Evolutionary conservation across 2,797 vertebrate species (phyloP).

Genomic region (Todus mexicanus): DNA sequence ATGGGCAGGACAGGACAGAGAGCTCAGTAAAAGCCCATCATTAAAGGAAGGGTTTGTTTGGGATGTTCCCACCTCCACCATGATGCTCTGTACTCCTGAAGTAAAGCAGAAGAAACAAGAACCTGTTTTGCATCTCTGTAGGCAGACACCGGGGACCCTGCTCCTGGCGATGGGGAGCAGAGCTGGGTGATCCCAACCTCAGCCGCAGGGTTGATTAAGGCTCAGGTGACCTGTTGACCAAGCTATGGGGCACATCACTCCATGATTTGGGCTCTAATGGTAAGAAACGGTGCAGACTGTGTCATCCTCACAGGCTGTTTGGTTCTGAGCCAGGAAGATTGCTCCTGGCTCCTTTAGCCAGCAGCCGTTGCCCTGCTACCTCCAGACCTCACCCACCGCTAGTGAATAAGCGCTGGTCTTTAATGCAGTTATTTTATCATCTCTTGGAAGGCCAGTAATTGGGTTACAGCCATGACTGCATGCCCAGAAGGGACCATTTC

Average conservation of each 20-base stretch:
- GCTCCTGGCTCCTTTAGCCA: not conserved
- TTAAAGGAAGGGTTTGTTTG: not conserved
- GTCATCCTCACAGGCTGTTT: not conserved
- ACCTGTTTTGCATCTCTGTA: not conserved
- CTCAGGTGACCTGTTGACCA: not conserved
- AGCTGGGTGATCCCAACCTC: not conserved
- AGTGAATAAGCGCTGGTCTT: not conserved
- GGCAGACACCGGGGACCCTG: not conserved
- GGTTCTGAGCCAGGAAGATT: not conserved
- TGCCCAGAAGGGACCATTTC: conserved; percentile 7
- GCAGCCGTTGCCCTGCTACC: not conserved
- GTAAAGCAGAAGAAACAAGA: not conserved
- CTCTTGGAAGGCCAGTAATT: conserved; percentile 9
- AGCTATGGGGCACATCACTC: not conserved
- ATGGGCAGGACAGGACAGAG: not conserved
- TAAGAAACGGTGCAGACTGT: not conserved
- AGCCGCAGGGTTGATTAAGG: rapidly evolving
- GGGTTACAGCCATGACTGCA: not conserved
- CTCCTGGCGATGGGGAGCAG: not conserved
- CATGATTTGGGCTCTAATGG: rapidly evolving
- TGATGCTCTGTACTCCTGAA: not conserved
- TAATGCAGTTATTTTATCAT: conserved; percentile 13
- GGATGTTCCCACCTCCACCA: not conserved
- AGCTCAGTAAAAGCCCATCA: not conserved
- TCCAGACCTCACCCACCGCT: not conserved